Base-by-base conservation (phyloP, 2,888 invertebrate genomes). In the Apamea epomidion region DNA sequence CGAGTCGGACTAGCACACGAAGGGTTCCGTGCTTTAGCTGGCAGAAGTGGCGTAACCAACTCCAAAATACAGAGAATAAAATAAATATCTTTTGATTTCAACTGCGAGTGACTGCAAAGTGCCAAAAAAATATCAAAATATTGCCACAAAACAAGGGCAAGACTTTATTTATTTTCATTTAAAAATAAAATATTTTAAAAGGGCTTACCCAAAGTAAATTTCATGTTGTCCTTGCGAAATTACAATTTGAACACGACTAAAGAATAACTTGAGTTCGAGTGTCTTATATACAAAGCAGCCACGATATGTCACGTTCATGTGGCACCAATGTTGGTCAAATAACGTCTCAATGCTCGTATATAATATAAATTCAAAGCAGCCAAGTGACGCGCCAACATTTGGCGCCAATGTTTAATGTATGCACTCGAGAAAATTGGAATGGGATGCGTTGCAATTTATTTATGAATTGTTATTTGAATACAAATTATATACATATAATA, bases 221-320 rank as follows among this genome's bases (percentile, higher is more conserved):
- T 85, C 84, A 84, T 86, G 25, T 64, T 84, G 86, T 77, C 58
- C n/a, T 74, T 60, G 37, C 21, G n/a, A 74, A 65, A 51, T 72
- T 32, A 74, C 74, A 65, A 62, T 45, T 70, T 45, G 29, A n/a
- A 37, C 54, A 67, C 29, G 37, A 84, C 81, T 84, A 77, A 58
- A 64, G 67, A 45, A 48, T 2, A n/a, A 51, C 25, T n/a, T 42
- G 37, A 8, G 65, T 29, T 16, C 51, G 21, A 64, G 21, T 54
- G 76, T 51, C 64, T 84, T 80, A 72, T 84, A 84, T 85, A 82
- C 45, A 73, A 65, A 51, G 18, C 14, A 32, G 21, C 21, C 7
- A 21, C 51, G 37, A 45, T 77, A 60, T 7, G 25, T 67, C 58
- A 78, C 51, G 37, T 42, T 21, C 62, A 14, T 7, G 60, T 58